Evolutionary conservation across 1,140 invertebrate genomes (phyloP), one percentile per base, ranked within the genome.

Genomic region (Dreissena rostriformis): DNA sequence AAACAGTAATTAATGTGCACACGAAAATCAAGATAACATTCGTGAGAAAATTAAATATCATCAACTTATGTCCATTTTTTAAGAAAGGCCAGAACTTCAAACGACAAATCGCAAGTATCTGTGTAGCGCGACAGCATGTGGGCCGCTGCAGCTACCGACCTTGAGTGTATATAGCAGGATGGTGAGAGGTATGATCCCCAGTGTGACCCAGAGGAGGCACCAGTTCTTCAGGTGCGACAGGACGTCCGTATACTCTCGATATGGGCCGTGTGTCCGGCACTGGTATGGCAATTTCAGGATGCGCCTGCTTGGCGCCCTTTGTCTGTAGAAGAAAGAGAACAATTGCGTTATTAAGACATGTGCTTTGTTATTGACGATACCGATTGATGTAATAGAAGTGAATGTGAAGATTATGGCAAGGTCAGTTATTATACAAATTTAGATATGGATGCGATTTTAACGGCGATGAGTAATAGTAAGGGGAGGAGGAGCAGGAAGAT

Each of bases 131-230:
- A 6, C 57, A 68, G 26, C 8, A 8, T 39, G 39, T 39, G 26
- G 24, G 67, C 10, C 17, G 26, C 26, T 68, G 67, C 19, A 26
- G 17, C 12, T 10, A 14, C 26, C 39, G 61, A 93, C 91, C 79
- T 88, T 29, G 15, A 93, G 80, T 61, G 88, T 78, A 72, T 91
- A 82, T 2, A 94, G 84, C 11, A 93, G 17, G 2, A 94, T 79
- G 5, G 92, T 92, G 15, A 94, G 85, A 0, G 93, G 93, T 0
- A 94, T 73, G 17, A 93, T 89, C 14, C 86, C 73, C 8, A 94
- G 77, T 14, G 91, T 91, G 0, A 82, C 85, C 85, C 88, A 90
- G 12, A 94, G 83, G 0, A 93, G 84, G 63, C 92, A 92, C 92
- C 93, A 94, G 87, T 92, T 93, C 75, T 93, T 94, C 11, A 93